phyloP scores from a whole-genome alignment of 2,113 vertebrate genomes.

The Elanus axillaris region DNA sequence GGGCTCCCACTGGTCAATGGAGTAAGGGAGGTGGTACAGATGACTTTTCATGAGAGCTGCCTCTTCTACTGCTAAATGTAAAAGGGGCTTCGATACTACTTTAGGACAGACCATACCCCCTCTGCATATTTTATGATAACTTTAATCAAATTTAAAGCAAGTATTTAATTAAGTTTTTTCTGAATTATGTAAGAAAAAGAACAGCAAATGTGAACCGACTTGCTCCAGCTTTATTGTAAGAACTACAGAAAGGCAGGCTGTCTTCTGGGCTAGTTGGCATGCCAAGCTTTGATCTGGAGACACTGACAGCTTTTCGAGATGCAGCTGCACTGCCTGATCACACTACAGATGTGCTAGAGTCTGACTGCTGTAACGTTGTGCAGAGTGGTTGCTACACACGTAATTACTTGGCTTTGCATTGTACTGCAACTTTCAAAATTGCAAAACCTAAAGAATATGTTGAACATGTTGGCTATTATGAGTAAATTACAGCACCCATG shows the following conservation, averaged over 20 bases:
- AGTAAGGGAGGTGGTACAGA: neutral
- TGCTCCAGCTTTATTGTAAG: neutral
- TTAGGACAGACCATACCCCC: neutral
- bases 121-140: no score
- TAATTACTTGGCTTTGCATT: neutral
- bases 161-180: neutral
- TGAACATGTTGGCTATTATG: rapidly evolving
- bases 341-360: neutral
- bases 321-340: neutral
- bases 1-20: neutral
- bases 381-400: rapidly evolving
- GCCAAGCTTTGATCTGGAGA: neutral
- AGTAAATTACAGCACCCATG: neutral
- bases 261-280: neutral
- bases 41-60: neutral
- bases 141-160: neutral
- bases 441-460: neutral
- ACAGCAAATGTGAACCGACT: rapidly evolving
- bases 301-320: neutral
- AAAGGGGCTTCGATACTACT: neutral
- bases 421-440: neutral
- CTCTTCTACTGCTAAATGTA: neutral
- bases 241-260: neutral
- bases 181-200: neutral
- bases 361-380: neutral